Evolutionary conservation across 2,113 vertebrate genomes (phyloP).

Genomic region (Prinia subflava): DNA sequence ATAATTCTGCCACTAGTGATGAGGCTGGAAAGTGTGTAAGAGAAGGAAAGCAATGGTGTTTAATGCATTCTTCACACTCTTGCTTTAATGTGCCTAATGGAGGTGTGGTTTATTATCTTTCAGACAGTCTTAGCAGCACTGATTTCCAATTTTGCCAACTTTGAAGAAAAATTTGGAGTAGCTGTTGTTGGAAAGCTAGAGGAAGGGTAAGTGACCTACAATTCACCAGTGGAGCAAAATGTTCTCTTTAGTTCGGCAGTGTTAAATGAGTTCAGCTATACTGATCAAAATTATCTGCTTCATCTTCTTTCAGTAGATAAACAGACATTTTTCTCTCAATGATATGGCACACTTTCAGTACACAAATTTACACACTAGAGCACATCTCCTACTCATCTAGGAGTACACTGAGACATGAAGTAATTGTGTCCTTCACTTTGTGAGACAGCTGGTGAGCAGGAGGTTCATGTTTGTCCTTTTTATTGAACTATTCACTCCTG

Average conservation of each 20-base stretch:
- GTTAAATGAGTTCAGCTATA: neutral
- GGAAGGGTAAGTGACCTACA: conserved; percentile 77
- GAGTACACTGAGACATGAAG: neutral
- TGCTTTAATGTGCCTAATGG: conserved; percentile 2
- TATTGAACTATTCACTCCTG: neutral
- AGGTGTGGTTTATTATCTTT: conserved; percentile 21
- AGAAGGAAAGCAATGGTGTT: neutral
- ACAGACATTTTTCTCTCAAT: neutral
- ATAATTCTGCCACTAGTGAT: neutral
- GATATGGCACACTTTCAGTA: neutral
- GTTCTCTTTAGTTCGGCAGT: neutral
- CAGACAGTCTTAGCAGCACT: conserved; percentile 91
- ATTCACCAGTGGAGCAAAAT: neutral
- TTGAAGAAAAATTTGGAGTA: conserved; percentile 75
- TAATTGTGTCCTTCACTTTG: neutral
- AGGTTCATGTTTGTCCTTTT: neutral
- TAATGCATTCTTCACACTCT: neutral
- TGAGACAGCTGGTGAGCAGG: neutral
- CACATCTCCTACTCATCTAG: neutral
- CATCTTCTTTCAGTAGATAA: neutral
- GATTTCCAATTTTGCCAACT: conserved; percentile 83
- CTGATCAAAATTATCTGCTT: neutral
- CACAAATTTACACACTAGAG: neutral
- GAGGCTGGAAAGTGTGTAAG: neutral
- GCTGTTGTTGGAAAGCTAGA: conserved; percentile 83